phyloP scores from a whole-genome alignment of 2,797 vertebrate species.

The Erpetoichthys calabaricus region DNA sequence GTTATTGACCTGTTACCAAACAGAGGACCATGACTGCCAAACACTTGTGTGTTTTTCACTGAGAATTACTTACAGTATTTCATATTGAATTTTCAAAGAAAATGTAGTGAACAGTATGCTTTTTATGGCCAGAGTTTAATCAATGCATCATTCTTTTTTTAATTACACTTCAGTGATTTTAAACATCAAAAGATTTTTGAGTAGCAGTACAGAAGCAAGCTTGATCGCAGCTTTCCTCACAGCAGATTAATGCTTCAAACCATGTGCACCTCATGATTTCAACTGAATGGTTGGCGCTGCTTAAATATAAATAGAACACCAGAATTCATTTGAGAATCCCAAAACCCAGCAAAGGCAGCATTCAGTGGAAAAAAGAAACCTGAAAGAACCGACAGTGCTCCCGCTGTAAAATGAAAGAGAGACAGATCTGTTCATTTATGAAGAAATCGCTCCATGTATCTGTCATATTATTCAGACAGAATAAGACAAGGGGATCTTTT shows the following conservation, averaged over 20 bases:
- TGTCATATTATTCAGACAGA: too few relatives aligned
- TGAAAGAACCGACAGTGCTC: background rate
- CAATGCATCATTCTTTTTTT: slow-evolving; percentile 57
- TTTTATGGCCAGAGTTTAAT: slow-evolving; percentile 50
- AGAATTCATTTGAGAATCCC: background rate
- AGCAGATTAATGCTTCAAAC: background rate
- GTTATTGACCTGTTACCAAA: slow-evolving; percentile 35
- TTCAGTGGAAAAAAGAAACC: background rate
- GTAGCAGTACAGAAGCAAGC: background rate
- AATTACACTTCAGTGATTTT: slow-evolving; percentile 49
- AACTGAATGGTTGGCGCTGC: background rate
- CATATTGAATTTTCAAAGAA: slow-evolving; percentile 48
- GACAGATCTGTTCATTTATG: too few relatives aligned
- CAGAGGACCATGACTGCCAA: slow-evolving; percentile 41
- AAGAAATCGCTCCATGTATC: too few relatives aligned
- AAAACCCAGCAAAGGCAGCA: background rate
- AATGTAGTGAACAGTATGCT: slow-evolving; percentile 44
- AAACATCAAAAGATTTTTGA: slow-evolving; percentile 36
- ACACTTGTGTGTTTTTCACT: slow-evolving; percentile 42
- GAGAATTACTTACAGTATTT: slow-evolving; percentile 41
- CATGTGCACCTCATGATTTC: slow-evolving; percentile 3
- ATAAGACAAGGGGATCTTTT: too few relatives aligned
- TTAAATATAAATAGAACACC: slow-evolving; percentile 5
- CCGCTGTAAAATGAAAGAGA: too few relatives aligned
- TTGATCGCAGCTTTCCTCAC: background rate